Base-by-base conservation (phyloP, 2,113 vertebrate species). In the Petrocephalus microphthalmus region DNA sequence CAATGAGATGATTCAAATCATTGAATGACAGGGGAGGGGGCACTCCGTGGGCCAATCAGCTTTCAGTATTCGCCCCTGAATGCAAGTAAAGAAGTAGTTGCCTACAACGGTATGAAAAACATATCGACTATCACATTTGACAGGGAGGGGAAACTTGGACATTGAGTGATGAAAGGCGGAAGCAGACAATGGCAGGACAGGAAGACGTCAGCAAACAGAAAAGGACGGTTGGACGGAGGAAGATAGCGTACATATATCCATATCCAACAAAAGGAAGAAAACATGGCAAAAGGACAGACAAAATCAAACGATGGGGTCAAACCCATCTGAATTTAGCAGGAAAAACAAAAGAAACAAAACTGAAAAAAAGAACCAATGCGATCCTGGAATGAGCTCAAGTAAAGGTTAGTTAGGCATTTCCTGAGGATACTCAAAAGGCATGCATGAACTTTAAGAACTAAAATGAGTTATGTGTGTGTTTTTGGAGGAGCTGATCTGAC, bases 401-500 rank as follows among this genome's bases (percentile, higher is more conserved):
- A 87, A 82, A 78, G 86, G 82, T 86, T 85, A 87, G 88, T 88
- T 87, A 64, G 87, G 89, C 78, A 88, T 42, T 57, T 74, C 56
- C 25, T 86, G 22, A 87, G 57, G 87, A 87, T 84, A 22, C 92
- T 92, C 29, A 13, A 67, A 81, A 89, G 47, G 92, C 94, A 95
- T 96, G 94, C 95, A 95, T 87, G 91, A 87, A 89, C 91, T 92
- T 92, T 91, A 85, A 90, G 93, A 84, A 88, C 90, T 89, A 81
- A 92, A 93, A 91, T 93, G 95, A 95, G 90, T 91, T 89, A 92
- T 92, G 93, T 95, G 90, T 95, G 93, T 95, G 90, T 95, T 95
- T 95, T 99, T 98, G 96, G 97, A 99, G 97, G 97, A 99, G 97
- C 96, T 98, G 97, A 98, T 99, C 97, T 97, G 98, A 99, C 98